Percentiles rank a stretch among this genome's conserved stretches.
Evolutionary conservation across 2,113 vertebrate species (phyloP).

Genomic region (Mastomys natalensis): DNA sequence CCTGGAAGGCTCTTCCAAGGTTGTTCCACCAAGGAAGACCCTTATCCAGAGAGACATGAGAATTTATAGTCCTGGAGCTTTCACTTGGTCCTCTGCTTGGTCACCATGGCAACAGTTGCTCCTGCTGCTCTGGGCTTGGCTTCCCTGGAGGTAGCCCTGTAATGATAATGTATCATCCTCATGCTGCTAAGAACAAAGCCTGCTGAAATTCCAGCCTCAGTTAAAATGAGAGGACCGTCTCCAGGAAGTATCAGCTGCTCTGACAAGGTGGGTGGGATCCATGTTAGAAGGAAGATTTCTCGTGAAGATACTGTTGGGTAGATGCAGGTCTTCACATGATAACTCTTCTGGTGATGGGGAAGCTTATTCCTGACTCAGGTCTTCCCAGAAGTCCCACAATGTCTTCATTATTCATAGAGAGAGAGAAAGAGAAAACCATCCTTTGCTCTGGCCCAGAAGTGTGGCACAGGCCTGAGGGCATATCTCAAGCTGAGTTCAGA

Average conservation of each 20-base stretch:
- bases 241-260: not conserved
- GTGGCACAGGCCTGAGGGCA: not conserved
- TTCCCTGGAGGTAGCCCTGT: slow-evolving; percentile 34
- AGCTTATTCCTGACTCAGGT: not conserved
- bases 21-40: not conserved
- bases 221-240: not conserved
- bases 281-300: slow-evolving; percentile 6
- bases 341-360: not conserved
- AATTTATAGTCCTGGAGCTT: not conserved
- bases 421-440: not conserved
- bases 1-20: not conserved
- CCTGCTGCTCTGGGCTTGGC: not conserved
- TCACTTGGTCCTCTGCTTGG: not conserved
- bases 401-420: not conserved
- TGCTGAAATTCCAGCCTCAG: slow-evolving; percentile 31
- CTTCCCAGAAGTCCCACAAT: not conserved
- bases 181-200: slow-evolving; percentile 16
- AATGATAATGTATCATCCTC: slow-evolving; percentile 10
- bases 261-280: not conserved
- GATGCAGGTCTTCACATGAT: not conserved
- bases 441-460: not conserved
- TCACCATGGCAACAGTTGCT: slow-evolving; percentile 30
- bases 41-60: slow-evolving; percentile 2
- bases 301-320: not conserved
- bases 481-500: not conserved